Percentiles rank a stretch among this genome's conserved stretches.
Evolutionary conservation across 1,140 invertebrate genomes (phyloP).

Genomic region (Palaemon carinicauda): DNA sequence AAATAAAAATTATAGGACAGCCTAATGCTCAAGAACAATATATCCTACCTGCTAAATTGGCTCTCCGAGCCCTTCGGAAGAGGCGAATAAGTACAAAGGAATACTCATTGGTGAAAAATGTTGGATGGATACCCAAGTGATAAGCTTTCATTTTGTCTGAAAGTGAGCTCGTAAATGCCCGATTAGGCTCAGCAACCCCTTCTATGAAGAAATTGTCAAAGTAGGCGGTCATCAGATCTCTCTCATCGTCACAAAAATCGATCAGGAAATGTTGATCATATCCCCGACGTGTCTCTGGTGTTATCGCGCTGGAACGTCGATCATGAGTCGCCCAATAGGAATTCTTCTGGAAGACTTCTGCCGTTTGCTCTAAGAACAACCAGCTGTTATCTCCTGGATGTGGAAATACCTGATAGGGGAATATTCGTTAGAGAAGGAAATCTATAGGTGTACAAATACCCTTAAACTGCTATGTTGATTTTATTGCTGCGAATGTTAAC

Average conservation of each 20-base stretch:
- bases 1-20: not conserved
- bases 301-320: not conserved
- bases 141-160: slow-evolving; percentile 40
- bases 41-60: slow-evolving; percentile 34
- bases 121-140: slow-evolving; percentile 53
- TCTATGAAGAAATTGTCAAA: slow-evolving; percentile 58
- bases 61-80: slow-evolving; percentile 41
- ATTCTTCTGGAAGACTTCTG: slow-evolving; percentile 55
- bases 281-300: not conserved
- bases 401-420: slow-evolving; percentile 37
- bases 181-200: slow-evolving; percentile 48
- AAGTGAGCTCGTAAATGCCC: slow-evolving; percentile 52
- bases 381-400: slow-evolving; percentile 34
- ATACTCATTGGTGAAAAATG: slow-evolving; percentile 50
- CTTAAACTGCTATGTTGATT: no score
- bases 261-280: slow-evolving; percentile 56
- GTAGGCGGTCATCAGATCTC: slow-evolving; percentile 52
- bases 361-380: slow-evolving; percentile 54
- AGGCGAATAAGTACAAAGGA: slow-evolving; percentile 56
- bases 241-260: slow-evolving; percentile 52
- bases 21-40: not conserved
- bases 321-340: slow-evolving; percentile 48
- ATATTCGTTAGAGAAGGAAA: not conserved
- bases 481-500: no score
- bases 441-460: not conserved